A percentile compares a stretch with the other conserved stretches of the same genome.
phyloP scores from a whole-genome alignment of 1,140 invertebrate genomes.

The Druon quercuslanigerum region DNA sequence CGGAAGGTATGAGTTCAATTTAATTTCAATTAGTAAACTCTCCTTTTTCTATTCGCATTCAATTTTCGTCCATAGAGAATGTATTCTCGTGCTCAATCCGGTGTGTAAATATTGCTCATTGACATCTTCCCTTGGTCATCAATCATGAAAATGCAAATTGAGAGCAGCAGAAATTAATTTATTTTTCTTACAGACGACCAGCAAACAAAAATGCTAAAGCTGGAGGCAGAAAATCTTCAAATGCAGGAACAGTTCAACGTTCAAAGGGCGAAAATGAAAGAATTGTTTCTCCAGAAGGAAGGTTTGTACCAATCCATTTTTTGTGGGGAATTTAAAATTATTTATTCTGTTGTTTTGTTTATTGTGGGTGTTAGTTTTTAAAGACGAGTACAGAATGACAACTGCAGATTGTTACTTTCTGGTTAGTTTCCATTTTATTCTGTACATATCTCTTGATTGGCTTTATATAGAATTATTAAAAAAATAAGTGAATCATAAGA shows the following conservation, averaged over 20 bases:
- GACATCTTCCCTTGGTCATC: constrained; percentile 9
- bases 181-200: constrained; percentile 58
- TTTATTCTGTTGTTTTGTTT: constrained; percentile 5
- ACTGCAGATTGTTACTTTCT: no score
- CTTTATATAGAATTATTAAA: no score
- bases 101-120: not conserved
- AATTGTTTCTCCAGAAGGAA: constrained; percentile 94
- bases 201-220: constrained; percentile 66
- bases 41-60: constrained; percentile 31
- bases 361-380: no score
- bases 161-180: constrained; percentile 26
- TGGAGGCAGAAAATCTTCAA: constrained; percentile 79
- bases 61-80: constrained; percentile 27
- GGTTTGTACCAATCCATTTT: constrained; percentile 34
- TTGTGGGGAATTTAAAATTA: constrained; percentile 31
- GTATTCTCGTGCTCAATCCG: not conserved
- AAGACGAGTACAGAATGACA: no score
- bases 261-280: constrained; percentile 93
- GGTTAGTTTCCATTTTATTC: no score
- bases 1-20: constrained; percentile 8
- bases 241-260: constrained; percentile 90
- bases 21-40: constrained; percentile 7
- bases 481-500: no score
- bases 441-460: no score
- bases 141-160: constrained; percentile 5